Percentiles rank a stretch among this genome's conserved stretches.
Conservation (phyloP, 2,113 vertebrate species). For the Syngnathus floridae region DNA sequence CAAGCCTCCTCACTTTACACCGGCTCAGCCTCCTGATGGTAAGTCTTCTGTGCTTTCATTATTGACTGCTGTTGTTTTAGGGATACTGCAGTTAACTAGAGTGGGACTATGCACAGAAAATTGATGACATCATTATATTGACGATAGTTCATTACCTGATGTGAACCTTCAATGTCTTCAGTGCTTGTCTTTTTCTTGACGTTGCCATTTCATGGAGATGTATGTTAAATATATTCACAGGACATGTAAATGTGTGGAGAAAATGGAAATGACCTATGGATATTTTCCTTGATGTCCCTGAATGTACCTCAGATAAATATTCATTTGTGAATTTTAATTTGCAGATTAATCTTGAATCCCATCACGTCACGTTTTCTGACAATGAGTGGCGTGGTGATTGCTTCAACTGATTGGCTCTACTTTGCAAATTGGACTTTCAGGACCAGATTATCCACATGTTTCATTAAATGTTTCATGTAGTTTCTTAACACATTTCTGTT, state of each 20-base stretch:
- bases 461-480: conserved; percentile 25
- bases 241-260: not conserved
- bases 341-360: no score
- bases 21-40: conserved; percentile 82
- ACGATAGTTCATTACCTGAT: not conserved
- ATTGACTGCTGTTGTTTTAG: conserved; percentile 34
- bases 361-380: no score
- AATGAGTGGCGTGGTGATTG: no score
- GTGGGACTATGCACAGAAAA: not conserved
- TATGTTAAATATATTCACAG: not conserved
- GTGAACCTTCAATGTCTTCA: not conserved
- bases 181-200: not conserved
- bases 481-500: conserved; percentile 66
- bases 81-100: conserved; percentile 15
- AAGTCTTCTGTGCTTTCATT: conserved; percentile 74
- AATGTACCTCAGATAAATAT: not conserved
- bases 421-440: not conserved
- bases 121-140: not conserved
- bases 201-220: not conserved
- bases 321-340: no score
- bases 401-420: not conserved
- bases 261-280: not conserved
- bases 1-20: conserved; percentile 86
- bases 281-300: not conserved
- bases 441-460: not conserved